Base-by-base conservation (phyloP, 2,888 invertebrate genomes). In the Lampropteryx suffumata region DNA sequence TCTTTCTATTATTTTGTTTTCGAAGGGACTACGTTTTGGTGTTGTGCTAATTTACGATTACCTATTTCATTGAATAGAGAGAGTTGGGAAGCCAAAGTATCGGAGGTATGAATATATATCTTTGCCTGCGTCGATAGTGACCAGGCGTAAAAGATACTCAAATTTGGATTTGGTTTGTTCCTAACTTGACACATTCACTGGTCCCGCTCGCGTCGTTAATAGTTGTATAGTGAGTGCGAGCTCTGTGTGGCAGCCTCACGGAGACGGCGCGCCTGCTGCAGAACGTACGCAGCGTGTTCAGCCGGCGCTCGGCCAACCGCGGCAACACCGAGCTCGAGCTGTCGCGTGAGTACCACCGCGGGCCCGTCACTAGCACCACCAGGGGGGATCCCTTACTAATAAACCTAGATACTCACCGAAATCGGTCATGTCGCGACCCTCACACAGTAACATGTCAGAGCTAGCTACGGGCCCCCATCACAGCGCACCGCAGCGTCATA, bases 221-320 rank as follows among this genome's bases (percentile, higher is more conserved):
- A 92, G 59, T 56, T 48, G 60, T 67, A 68, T 71, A 66, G 75
- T 79, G 67, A 79, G 68, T 57, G 73, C 69, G 75, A 65, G 73
- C 70, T 79, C 71, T 83, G 74, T 86, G 81, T 80, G 81, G 84
- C 94, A 98, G 97, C 94, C 95, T 98, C 91, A 97, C 97, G 91
- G 98, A 99, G 94, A 98, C 98, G 79, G 98, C 98, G 85, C 94
- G 98, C 75, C 94, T 99, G 83, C 94, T 99, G 91, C 95, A 96
- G 92, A 97, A 96, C 91, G 97, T 97, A 69, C 95, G 96, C 92
- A 97, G 95, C 92, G 97, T 97, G 84, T 98, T 98, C 93, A 91
- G 92, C 70, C 94, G 96, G 67, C 92, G 95, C 81, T 93, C 95
- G 62, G 91, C 94, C 87, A 92, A 95, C 73, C 93, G 96, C 88